phyloP scores from a whole-genome alignment of 35 echinoderm and acorn worm species.

The Ophiothrix spiculata region DNA sequence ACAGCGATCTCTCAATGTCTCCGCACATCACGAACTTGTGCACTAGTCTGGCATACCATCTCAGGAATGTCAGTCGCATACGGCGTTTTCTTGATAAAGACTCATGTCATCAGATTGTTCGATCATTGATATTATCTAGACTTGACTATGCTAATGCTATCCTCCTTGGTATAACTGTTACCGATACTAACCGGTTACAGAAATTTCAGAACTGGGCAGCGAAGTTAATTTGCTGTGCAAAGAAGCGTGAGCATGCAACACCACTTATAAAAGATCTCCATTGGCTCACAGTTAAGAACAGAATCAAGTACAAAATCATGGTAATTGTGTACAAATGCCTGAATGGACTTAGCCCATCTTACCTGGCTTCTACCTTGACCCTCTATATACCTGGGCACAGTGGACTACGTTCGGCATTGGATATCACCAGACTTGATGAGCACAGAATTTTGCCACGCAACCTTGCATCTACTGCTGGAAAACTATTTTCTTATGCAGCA shows the following conservation, averaged over 20 bases:
- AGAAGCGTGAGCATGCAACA: neutral
- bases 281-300: neutral
- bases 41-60: neutral
- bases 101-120: slow-evolving; percentile 5
- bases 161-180: neutral
- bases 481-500: neutral
- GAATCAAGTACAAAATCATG: neutral
- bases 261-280: neutral
- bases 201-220: slow-evolving; percentile 4
- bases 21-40: neutral
- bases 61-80: neutral
- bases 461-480: neutral
- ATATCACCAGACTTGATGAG: neutral
- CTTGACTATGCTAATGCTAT: slow-evolving; percentile 17
- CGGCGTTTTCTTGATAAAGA: neutral
- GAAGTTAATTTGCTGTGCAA: neutral
- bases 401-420: neutral
- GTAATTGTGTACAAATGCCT: neutral
- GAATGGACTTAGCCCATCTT: neutral
- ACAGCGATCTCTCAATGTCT: neutral
- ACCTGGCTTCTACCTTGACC: neutral
- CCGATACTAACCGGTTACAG: neutral
- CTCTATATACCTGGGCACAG: neutral
- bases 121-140: neutral
- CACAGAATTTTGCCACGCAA: neutral